phyloP scores from a whole-genome alignment of 2,888 invertebrate species.

The Stenodera caucasica region DNA sequence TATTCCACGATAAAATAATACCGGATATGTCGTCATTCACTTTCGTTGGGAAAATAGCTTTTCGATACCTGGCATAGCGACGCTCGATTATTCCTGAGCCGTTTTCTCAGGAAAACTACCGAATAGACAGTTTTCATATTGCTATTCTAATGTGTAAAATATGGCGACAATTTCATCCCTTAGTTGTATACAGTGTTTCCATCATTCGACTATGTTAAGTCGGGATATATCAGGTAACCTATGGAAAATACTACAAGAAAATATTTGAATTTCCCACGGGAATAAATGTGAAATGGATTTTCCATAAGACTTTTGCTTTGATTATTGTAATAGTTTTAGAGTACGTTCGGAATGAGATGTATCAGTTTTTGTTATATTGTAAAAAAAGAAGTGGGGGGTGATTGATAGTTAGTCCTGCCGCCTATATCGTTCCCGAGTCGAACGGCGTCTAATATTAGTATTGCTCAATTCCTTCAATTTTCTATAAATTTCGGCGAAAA shows the following conservation, averaged over 20 bases:
- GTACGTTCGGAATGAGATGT: too few species aligned
- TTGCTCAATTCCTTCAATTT: slow-evolving; percentile 33
- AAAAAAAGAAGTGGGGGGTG: too few species aligned
- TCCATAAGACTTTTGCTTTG: slow-evolving; percentile 43
- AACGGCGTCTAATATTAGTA: too few species aligned
- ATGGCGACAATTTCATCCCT: slow-evolving; percentile 51
- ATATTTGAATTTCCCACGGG: slow-evolving; percentile 54
- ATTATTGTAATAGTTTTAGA: too few species aligned
- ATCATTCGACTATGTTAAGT: slow-evolving; percentile 47
- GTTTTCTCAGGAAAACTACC: slow-evolving; percentile 38
- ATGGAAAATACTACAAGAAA: slow-evolving; percentile 45
- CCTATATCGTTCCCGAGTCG: too few species aligned
- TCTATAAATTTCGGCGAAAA: slow-evolving; percentile 25
- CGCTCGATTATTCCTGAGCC: slow-evolving; percentile 45
- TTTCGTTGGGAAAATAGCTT: slow-evolving; percentile 39
- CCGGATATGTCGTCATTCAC: slow-evolving; percentile 34
- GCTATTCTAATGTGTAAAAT: slow-evolving; percentile 51
- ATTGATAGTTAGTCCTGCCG: too few species aligned
- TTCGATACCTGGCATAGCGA: slow-evolving; percentile 38
- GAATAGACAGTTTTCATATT: slow-evolving; percentile 48
- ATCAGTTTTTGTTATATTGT: too few species aligned
- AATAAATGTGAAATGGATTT: slow-evolving; percentile 48
- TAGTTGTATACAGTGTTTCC: slow-evolving; percentile 46
- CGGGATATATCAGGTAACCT: slow-evolving; percentile 52
- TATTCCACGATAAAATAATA: slow-evolving; percentile 30